A percentile compares a stretch with the other conserved stretches of the same genome.
These are phyloP conservation scores for Rhogogaster chlorosoma DNA, from an alignment of 2,888 invertebrate genomes.

Conservation along the genomic window DNA sequence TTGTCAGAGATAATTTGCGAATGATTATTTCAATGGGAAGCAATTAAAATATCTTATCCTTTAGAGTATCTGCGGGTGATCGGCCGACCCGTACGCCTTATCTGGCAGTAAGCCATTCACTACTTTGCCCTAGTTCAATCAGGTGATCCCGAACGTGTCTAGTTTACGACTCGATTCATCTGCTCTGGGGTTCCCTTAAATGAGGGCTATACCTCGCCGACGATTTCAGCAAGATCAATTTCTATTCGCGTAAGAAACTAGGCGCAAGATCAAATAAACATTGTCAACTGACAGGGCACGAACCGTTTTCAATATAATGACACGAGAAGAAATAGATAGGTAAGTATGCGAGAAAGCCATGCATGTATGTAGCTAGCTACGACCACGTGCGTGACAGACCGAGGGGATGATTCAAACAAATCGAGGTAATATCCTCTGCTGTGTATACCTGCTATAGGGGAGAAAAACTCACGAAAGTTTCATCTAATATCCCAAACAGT, in stretches of 20 bases:
- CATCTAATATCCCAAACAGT: conserved; percentile 5
- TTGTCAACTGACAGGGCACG: conserved; percentile 12
- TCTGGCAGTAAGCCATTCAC: conserved; percentile 7
- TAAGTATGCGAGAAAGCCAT: background rate
- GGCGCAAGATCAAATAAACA: background rate
- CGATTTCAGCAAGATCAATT: background rate
- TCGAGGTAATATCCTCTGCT: conserved; percentile 17
- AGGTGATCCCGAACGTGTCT: conserved; percentile 31
- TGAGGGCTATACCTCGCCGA: background rate
- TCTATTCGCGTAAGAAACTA: conserved; percentile 2
- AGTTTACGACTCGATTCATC: conserved; percentile 36
- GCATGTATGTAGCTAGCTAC: background rate
- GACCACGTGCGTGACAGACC: conserved; percentile 8
- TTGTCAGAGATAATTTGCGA: background rate
- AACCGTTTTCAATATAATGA: conserved; percentile 22
- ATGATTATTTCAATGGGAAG: background rate
- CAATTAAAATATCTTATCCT: conserved; percentile 19
- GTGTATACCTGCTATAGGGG: background rate
- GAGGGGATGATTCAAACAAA: conserved; percentile 35
- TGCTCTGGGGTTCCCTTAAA: background rate
- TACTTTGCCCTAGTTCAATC: conserved; percentile 34
- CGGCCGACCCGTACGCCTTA: background rate
- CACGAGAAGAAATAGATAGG: background rate
- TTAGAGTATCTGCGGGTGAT: background rate
- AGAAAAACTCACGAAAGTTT: conserved; percentile 28